phyloP scores from a whole-genome alignment of 1,140 invertebrate species.

The Belonocnema kinseyi region DNA sequence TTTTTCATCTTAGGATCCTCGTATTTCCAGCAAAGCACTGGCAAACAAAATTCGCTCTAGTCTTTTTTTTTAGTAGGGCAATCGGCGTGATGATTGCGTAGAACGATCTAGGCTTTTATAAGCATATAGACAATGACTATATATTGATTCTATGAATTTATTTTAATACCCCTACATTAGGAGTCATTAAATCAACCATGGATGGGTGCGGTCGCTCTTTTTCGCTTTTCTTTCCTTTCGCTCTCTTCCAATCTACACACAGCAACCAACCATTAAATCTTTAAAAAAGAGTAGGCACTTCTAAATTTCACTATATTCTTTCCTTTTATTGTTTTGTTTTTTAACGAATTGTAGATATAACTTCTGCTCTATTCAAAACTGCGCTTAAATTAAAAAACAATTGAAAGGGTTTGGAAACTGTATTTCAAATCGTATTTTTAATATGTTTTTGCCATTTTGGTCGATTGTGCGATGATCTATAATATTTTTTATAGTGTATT shows the following conservation, averaged over 20 bases:
- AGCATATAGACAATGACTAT: conserved; percentile 53
- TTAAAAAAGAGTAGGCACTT: not conserved
- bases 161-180: conserved; percentile 57
- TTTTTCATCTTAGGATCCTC: conserved; percentile 40
- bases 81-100: conserved; percentile 34
- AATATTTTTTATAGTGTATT: too few species aligned
- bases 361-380: too few species aligned
- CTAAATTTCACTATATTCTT: not conserved
- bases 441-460: too few species aligned
- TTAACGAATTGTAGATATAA: too few species aligned
- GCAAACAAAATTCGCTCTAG: conserved; percentile 26
- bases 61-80: conserved; percentile 4
- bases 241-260: not conserved
- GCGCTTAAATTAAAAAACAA: too few species aligned
- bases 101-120: conserved; percentile 41
- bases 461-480: too few species aligned
- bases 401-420: too few species aligned
- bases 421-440: too few species aligned
- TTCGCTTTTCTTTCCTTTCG: not conserved
- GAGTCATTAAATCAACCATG: conserved; percentile 42
- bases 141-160: conserved; percentile 61
- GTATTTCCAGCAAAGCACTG: conserved; percentile 36
- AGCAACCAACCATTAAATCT: not conserved
- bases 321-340: too few species aligned
- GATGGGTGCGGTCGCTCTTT: conserved; percentile 15